These are phyloP conservation scores for Pteropus alecto DNA, from an alignment of 2,113 vertebrate species.

Conservation along the genomic window DNA sequence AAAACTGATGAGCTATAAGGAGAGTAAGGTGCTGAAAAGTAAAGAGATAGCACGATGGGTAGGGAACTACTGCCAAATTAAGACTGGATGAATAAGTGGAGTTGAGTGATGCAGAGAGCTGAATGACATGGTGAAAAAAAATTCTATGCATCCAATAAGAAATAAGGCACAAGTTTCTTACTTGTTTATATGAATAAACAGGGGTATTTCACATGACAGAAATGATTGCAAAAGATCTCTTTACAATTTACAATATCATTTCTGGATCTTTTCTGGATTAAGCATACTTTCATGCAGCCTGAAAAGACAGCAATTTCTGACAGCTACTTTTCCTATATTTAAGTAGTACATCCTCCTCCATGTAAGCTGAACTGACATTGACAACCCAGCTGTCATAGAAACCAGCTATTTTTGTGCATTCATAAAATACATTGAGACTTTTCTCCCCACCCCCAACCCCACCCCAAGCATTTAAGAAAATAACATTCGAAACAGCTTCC, in stretches of 20 bases:
- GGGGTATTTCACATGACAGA: neutral
- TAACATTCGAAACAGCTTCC: neutral
- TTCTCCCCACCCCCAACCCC: no score
- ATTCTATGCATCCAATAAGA: neutral
- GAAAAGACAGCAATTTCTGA: conserved; percentile 36
- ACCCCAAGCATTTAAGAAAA: conserved; percentile 22
- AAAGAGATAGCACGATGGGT: neutral
- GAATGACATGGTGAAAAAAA: neutral
- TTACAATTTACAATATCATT: neutral
- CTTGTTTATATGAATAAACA: neutral
- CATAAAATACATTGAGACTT: neutral
- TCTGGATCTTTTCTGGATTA: neutral
- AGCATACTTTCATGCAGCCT: conserved; percentile 5
- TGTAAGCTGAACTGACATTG: neutral
- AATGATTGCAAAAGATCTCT: neutral
- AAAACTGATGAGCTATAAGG: neutral
- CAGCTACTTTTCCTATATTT: conserved; percentile 44
- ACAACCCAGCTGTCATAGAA: conserved; percentile 46
- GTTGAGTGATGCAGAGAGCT: neutral
- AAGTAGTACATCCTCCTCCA: neutral
- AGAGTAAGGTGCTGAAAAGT: neutral
- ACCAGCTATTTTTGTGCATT: conserved; percentile 28
- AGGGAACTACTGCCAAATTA: neutral
- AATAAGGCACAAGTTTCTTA: neutral
- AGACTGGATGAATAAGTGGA: neutral